phyloP scores from a whole-genome alignment of 2,113 vertebrate species.

The Tragelaphus scriptus region DNA sequence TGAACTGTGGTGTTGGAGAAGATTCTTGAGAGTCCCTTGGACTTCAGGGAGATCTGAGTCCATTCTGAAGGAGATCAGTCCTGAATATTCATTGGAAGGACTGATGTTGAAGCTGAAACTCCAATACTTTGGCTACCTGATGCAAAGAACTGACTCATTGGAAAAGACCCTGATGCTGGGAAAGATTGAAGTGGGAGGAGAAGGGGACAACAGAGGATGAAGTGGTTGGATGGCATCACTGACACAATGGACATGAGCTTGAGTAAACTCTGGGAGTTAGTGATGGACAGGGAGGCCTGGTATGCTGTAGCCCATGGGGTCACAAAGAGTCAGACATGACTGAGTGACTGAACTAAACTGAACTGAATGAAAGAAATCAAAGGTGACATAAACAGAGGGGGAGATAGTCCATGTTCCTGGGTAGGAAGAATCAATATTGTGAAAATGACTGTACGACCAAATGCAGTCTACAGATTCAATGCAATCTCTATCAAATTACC shows the following conservation, averaged over 20 bases:
- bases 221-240: neutral
- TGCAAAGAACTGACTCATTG: neutral
- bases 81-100: neutral
- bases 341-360: neutral
- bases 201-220: neutral
- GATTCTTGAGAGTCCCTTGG: neutral
- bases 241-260: neutral
- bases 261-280: neutral
- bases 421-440: neutral
- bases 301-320: neutral
- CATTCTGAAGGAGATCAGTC: neutral
- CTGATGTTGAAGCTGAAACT: neutral
- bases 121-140: neutral
- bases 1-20: neutral
- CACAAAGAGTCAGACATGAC: neutral
- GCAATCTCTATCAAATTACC: neutral
- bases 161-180: neutral
- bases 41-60: neutral
- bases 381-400: neutral
- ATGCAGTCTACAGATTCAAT: neutral
- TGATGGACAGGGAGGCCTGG: neutral
- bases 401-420: neutral
- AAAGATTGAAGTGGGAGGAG: neutral
- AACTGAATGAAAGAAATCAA: neutral
- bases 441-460: neutral